These are phyloP conservation scores for Omphaloscelis lunosa DNA, from an alignment of 2,888 invertebrate species.

Conservation along the genomic window DNA sequence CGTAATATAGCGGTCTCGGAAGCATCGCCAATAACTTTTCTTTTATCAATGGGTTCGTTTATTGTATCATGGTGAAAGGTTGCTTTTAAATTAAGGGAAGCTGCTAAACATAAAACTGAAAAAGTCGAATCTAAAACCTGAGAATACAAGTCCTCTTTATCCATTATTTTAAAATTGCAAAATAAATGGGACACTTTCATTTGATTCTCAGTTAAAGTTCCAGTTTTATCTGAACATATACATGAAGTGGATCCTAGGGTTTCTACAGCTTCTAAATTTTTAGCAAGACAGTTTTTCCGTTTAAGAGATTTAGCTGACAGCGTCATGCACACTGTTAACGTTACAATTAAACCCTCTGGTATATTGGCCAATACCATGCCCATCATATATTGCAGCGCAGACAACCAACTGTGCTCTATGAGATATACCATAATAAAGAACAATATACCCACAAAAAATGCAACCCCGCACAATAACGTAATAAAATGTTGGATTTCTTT, in stretches of 20 bases:
- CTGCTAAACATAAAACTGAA: constrained; percentile 84
- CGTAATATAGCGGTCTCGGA: constrained; percentile 93
- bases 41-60: constrained; percentile 82
- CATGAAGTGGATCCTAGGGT: constrained; percentile 94
- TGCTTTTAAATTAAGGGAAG: constrained; percentile 93
- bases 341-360: constrained; percentile 94
- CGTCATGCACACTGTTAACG: constrained; percentile 94
- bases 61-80: constrained; percentile 91
- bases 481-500: constrained; percentile 95
- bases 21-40: constrained; percentile 93
- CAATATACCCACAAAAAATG: constrained; percentile 92
- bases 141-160: constrained; percentile 90
- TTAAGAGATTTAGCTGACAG: constrained; percentile 94
- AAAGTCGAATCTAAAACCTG: constrained; percentile 79
- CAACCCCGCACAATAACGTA: constrained; percentile 92
- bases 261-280: constrained; percentile 94
- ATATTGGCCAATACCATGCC: constrained; percentile 95
- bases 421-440: constrained; percentile 93
- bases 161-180: constrained; percentile 91
- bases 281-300: constrained; percentile 94
- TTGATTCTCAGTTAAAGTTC: constrained; percentile 93
- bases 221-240: constrained; percentile 95
- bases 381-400: constrained; percentile 92
- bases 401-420: constrained; percentile 92
- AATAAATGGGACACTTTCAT: constrained; percentile 94